A percentile compares a stretch with the other conserved stretches of the same genome.
phyloP scores from a whole-genome alignment of 2,888 invertebrate species.

The Drosophila cracens region DNA sequence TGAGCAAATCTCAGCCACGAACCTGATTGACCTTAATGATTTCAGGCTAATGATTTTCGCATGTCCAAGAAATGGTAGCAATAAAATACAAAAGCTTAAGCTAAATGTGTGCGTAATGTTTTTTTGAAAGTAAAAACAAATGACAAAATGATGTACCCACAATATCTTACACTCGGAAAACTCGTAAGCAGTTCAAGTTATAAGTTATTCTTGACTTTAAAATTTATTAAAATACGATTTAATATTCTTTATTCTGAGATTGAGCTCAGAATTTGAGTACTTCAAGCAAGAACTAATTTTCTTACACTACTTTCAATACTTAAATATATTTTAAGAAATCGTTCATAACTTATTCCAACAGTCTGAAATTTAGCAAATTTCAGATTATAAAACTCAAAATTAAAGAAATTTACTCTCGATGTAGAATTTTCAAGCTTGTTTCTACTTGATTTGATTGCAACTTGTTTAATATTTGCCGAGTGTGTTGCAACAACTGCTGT shows the following conservation, averaged over 20 bases:
- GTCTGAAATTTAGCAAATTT: background rate
- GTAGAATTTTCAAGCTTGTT: background rate
- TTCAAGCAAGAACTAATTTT: too few relatives aligned
- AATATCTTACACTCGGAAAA: background rate
- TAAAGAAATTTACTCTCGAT: background rate
- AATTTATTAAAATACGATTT: background rate
- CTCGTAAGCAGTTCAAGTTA: too few relatives aligned
- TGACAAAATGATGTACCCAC: conserved; percentile 50
- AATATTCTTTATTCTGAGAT: background rate
- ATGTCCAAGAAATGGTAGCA: conserved; percentile 62
- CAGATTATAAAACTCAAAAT: background rate
- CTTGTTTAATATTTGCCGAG: background rate
- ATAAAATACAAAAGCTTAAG: conserved; percentile 47
- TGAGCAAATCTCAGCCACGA: conserved; percentile 66
- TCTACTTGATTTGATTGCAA: background rate
- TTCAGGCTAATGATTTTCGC: conserved; percentile 67
- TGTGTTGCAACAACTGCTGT: conserved; percentile 47
- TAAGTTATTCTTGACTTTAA: background rate
- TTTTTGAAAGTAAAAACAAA: conserved; percentile 72
- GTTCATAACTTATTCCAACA: background rate
- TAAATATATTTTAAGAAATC: background rate
- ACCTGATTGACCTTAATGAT: conserved; percentile 74
- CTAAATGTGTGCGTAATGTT: conserved; percentile 18
- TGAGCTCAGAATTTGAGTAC: background rate
- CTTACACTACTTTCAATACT: too few relatives aligned